Evolutionary conservation across 1,140 invertebrate genomes (phyloP).

Genomic region (Hylaeus volcanicus): DNA sequence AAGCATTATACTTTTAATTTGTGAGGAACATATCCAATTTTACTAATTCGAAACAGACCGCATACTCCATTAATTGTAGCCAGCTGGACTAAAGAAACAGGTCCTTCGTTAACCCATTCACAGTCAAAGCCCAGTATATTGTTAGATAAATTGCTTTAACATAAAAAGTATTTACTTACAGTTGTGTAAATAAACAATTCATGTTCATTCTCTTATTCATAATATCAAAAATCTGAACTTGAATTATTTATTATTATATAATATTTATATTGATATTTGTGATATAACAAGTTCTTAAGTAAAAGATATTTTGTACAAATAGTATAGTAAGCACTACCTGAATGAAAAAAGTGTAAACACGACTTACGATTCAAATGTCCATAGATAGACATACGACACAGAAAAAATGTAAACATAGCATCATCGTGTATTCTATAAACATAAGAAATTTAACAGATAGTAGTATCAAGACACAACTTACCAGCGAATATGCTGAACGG

Average conservation of each 20-base stretch:
- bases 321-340: background rate
- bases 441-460: background rate
- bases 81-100: conserved; percentile 84
- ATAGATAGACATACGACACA: background rate
- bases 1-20: conserved; percentile 79
- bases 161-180: conserved; percentile 23
- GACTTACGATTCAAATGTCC: background rate
- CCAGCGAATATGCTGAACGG: conserved; percentile 76
- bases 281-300: background rate
- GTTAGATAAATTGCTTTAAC: conserved; percentile 72
- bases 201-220: no score
- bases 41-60: conserved; percentile 83
- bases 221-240: no score
- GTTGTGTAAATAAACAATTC: background rate
- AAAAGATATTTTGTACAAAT: background rate
- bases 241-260: background rate
- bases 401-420: conserved; percentile 20
- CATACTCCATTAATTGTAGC: conserved; percentile 84
- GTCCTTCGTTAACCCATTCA: conserved; percentile 85
- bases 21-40: conserved; percentile 82
- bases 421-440: background rate
- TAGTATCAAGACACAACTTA: conserved; percentile 52
- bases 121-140: conserved; percentile 86
- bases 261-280: no score
- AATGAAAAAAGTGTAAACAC: conserved; percentile 3